Evolutionary conservation across 2,888 invertebrate species (phyloP).

Genomic region (Oeneis ivallda): DNA sequence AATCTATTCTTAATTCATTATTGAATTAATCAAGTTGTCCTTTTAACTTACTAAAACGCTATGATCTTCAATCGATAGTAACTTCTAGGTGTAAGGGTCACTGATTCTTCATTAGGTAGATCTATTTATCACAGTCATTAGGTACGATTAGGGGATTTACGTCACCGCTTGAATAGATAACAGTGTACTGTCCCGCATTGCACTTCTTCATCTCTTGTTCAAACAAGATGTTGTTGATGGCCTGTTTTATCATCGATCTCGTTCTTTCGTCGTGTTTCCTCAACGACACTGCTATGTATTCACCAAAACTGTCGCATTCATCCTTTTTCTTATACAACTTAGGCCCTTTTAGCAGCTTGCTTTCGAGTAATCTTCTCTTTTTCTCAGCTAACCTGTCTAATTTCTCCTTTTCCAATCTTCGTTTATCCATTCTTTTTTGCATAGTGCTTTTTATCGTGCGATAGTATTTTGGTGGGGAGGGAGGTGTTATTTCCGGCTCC

Average conservation of each 20-base stretch:
- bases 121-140: constrained; percentile 41
- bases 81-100: not conserved
- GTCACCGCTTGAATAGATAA: constrained; percentile 53
- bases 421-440: constrained; percentile 7
- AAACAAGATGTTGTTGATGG: constrained; percentile 72
- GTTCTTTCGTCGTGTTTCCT: constrained; percentile 72
- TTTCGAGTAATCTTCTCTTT: constrained; percentile 5
- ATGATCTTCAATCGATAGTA: not conserved
- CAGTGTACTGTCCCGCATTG: constrained; percentile 52
- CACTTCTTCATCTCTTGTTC: constrained; percentile 77
- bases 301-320: constrained; percentile 73
- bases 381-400: constrained; percentile 2
- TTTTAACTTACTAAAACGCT: not conserved
- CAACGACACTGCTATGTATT: constrained; percentile 70
- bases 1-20: too few species aligned
- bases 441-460: constrained; percentile 18
- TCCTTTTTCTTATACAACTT: constrained; percentile 62
- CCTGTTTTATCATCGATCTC: constrained; percentile 72
- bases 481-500: constrained; percentile 22
- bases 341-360: constrained; percentile 37
- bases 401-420: constrained; percentile 10
- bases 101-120: not conserved
- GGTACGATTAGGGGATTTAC: constrained; percentile 62
- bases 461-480: constrained; percentile 18
- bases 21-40: too few species aligned